Percentiles rank a stretch among this genome's conserved stretches.
These are phyloP conservation scores for Amphiprion clarkii DNA, from an alignment of 2,797 vertebrate species.

Conservation along the genomic window DNA sequence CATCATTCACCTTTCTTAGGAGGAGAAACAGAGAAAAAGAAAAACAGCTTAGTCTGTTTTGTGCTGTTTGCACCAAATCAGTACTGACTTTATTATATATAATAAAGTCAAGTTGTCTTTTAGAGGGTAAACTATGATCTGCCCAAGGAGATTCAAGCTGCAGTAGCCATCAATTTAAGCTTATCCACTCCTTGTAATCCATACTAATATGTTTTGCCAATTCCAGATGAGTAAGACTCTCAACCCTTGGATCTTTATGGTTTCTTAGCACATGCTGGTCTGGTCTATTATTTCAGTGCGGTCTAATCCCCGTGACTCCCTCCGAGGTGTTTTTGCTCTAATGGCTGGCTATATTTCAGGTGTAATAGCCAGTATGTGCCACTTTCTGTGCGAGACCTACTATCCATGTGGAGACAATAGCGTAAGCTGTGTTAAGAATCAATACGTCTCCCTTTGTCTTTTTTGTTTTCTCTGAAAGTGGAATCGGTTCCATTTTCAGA, in stretches of 20 bases:
- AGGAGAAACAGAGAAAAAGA: neutral
- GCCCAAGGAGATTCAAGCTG: constrained; percentile 45
- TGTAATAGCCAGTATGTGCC: constrained; percentile 37
- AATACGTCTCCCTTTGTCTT: constrained; percentile 50
- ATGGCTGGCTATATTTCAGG: constrained; percentile 44
- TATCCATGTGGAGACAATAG: constrained; percentile 34
- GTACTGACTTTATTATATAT: constrained; percentile 32
- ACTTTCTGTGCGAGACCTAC: constrained; percentile 27
- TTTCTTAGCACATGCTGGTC: constrained; percentile 42
- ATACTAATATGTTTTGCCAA: constrained; percentile 54
- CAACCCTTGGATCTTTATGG: constrained; percentile 43
- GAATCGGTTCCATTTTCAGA: constrained; percentile 45
- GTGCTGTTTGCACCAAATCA: constrained; percentile 33
- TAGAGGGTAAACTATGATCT: constrained; percentile 51
- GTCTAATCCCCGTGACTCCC: constrained; percentile 42
- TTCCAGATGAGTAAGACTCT: constrained; percentile 29
- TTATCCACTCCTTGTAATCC: constrained; percentile 44
- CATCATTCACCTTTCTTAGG: neutral
- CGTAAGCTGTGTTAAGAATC: constrained; percentile 47
- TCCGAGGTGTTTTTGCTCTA: constrained; percentile 36
- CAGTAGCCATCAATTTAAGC: constrained; percentile 40
- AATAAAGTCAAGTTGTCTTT: constrained; percentile 54
- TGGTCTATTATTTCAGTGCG: constrained; percentile 42
- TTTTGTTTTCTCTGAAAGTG: constrained; percentile 48
- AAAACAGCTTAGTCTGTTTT: neutral